Evolutionary conservation across 2,113 vertebrate genomes (phyloP), one percentile per base, ranked within the genome.

Genomic region (Hippocampus abdominalis): DNA sequence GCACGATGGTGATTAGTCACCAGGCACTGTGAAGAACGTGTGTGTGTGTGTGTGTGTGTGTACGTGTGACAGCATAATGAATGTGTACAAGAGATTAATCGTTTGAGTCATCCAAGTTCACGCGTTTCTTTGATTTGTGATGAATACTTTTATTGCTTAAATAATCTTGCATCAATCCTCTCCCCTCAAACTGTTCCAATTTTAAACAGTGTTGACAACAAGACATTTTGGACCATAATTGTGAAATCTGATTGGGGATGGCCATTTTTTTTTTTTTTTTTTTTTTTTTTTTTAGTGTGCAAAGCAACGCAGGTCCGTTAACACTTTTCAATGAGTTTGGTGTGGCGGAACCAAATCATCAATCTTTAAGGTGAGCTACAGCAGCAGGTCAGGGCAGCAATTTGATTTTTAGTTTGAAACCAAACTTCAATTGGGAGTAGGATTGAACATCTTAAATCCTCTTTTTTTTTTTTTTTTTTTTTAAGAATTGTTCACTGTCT

Each of bases 1-100:
- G 76, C 78, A 79, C 75, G 74, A 79, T 66, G 76, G 32, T 81
- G 79, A 84, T 86, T 86, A 86, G 73, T 86, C 83, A 86, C 72
- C 81, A 69, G 68, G 39, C 71, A 56, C 63, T 65, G 20, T 11
- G 0, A 76, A 70, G 53, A 71, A 75, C 74, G 75, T 13, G 72
- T 36, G 32, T 36, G 32, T 36, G 32, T 36, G 32, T 32, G 29
- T 29, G 29, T 29, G 5, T 36, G 32, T 36, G 32, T 6, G 32
- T 36, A 0, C 6, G 29, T 49, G 32, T 54, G 12, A 21, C 32
- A 42, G 21, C 10, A 8, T 48, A 29, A 29, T 48, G 25, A 63
- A 39, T 15, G 42, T 40, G 20, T 20, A 25, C 39, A 8, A 25
- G 39, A 8, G 6, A 44, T 42, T 46, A 40, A 25, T 44, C 16